A percentile compares a stretch with the other conserved stretches of the same genome.
phyloP scores from a whole-genome alignment of 92 coral and sea anemone species.

The Muricea muricata region DNA sequence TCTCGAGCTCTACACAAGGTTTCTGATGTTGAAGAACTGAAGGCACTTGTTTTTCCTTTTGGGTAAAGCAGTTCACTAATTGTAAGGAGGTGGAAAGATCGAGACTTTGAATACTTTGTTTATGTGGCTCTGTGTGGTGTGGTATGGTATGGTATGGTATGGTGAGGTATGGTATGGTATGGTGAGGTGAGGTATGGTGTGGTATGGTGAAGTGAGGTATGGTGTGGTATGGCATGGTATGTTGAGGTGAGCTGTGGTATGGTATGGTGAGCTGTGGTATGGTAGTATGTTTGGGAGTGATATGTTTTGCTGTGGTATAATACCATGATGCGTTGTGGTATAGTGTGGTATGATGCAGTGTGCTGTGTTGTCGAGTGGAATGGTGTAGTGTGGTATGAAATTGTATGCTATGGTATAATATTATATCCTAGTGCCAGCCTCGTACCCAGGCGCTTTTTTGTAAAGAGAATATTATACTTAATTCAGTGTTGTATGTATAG shows the following conservation, averaged over 20 bases:
- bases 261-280: background rate
- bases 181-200: background rate
- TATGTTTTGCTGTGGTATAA: constrained; percentile 8
- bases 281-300: background rate
- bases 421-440: too few relatives aligned
- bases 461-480: too few relatives aligned
- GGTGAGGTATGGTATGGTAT: background rate
- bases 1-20: constrained; percentile 94
- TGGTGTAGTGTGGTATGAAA: too few relatives aligned
- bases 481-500: too few relatives aligned
- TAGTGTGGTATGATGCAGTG: background rate
- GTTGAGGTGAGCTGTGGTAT: background rate
- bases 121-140: background rate
- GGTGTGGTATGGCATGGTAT: background rate
- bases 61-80: constrained; percentile 88
- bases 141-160: constrained; percentile 31
- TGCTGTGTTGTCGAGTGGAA: too few relatives aligned
- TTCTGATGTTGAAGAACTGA: constrained; percentile 86
- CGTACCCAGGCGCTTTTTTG: too few relatives aligned
- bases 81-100: background rate
- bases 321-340: background rate
- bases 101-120: too few relatives aligned
- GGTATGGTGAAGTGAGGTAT: too few relatives aligned
- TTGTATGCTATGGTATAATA: too few relatives aligned
- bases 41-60: constrained; percentile 85